A percentile compares a stretch with the other conserved stretches of the same genome.
phyloP scores from a whole-genome alignment of 2,113 vertebrate species.

The Takifugu bimaculatus region DNA sequence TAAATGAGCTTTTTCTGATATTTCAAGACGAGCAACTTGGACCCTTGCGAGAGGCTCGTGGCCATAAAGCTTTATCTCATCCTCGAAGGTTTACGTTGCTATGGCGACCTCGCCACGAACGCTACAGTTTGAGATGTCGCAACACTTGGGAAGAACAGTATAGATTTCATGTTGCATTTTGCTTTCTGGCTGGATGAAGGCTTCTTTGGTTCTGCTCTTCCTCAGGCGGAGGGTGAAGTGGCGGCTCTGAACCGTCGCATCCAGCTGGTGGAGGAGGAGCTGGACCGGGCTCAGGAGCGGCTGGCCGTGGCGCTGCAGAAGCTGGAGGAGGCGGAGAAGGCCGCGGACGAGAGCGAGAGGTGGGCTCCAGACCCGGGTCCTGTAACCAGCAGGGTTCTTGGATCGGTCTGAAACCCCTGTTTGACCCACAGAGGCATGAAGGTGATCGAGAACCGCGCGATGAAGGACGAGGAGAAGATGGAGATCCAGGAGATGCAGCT shows the following conservation, averaged over 20 bases:
- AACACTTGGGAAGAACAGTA: no score
- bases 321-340: constrained; percentile 97
- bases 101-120: no score
- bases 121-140: no score
- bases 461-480: constrained; percentile 99
- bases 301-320: constrained; percentile 92
- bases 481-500: constrained; percentile 98
- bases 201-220: not conserved
- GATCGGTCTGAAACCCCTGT: not conserved
- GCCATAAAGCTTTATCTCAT: constrained; percentile 20
- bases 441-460: constrained; percentile 96
- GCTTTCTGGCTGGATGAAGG: no score
- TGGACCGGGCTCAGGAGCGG: constrained; percentile 95
- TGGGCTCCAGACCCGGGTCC: constrained; percentile 35
- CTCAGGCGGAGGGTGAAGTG: constrained; percentile 92
- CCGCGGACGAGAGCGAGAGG: constrained; percentile 97
- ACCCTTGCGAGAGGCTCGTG: not conserved
- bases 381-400: no score
- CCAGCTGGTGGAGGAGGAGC: constrained; percentile 97
- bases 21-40: no score
- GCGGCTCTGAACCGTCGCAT: constrained; percentile 93
- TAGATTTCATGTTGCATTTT: no score
- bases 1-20: no score
- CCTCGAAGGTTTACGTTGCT: not conserved
- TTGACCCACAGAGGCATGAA: constrained; percentile 88